Conservation (phyloP, 2,888 invertebrate genomes). For the Drosophila lacicola region DNA sequence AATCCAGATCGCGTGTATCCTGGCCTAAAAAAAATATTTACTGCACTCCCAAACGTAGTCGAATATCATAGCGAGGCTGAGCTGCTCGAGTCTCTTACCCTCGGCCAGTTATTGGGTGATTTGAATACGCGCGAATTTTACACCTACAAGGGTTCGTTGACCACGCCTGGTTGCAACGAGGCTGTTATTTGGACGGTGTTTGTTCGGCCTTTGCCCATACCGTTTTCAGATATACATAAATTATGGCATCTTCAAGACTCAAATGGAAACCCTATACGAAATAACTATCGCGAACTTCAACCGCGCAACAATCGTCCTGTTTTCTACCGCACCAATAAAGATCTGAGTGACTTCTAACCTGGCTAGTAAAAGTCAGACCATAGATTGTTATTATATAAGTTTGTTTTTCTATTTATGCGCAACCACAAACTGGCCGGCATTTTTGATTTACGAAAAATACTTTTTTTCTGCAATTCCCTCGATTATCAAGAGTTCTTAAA, state of each 20-base stretch:
- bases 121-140: slow-evolving; percentile 75
- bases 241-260: slow-evolving; percentile 70
- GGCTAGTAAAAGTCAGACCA: background rate
- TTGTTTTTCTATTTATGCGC: no score
- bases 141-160: slow-evolving; percentile 88
- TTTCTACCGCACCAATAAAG: slow-evolving; percentile 42
- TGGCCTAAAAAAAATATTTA: slow-evolving; percentile 67
- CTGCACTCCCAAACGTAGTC: slow-evolving; percentile 49
- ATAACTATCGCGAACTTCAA: slow-evolving; percentile 71
- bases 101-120: slow-evolving; percentile 77
- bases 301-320: slow-evolving; percentile 52
- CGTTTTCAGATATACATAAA: slow-evolving; percentile 53
- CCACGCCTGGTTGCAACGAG: slow-evolving; percentile 90
- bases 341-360: slow-evolving; percentile 1
- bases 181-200: slow-evolving; percentile 90
- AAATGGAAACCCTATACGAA: slow-evolving; percentile 44
- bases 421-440: no score
- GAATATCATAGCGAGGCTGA: slow-evolving; percentile 52
- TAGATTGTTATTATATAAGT: no score
- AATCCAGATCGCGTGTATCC: slow-evolving; percentile 60
- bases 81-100: slow-evolving; percentile 54
- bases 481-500: no score
- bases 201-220: slow-evolving; percentile 86
- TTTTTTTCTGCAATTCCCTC: no score
- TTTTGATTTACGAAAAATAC: no score